These are phyloP conservation scores for Axea sp. DNA, from an alignment of 2,888 invertebrate genomes.

Conservation along the genomic window DNA sequence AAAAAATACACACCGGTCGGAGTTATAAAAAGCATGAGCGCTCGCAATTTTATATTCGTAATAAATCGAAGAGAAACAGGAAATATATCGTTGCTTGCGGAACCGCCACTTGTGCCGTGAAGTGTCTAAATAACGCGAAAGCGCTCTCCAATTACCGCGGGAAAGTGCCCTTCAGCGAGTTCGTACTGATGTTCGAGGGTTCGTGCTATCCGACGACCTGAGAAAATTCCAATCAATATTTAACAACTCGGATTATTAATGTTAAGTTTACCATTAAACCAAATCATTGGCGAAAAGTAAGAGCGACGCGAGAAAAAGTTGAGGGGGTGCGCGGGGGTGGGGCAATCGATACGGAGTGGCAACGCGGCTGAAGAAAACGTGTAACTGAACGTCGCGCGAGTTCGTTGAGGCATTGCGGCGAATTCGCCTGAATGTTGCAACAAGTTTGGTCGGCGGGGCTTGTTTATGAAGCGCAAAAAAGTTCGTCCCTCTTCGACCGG, in stretches of 20 bases:
- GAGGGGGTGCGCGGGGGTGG: no score
- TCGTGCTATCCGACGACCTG: slow-evolving; percentile 53
- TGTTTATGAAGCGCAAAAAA: no score
- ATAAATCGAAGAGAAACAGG: slow-evolving; percentile 55
- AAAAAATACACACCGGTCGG: slow-evolving; percentile 29
- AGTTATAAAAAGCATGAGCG: slow-evolving; percentile 17
- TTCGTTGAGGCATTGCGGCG: no score
- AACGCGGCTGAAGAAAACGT: no score
- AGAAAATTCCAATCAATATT: slow-evolving; percentile 59
- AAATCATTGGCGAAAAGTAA: slow-evolving; percentile 12
- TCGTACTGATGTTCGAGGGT: slow-evolving; percentile 60
- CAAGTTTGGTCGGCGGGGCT: no score
- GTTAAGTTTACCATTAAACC: slow-evolving; percentile 40
- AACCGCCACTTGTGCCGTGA: slow-evolving; percentile 64
- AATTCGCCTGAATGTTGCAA: no score
- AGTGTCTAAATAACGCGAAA: slow-evolving; percentile 68
- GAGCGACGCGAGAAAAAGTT: no score
- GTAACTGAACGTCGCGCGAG: no score
- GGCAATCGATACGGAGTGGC: no score
- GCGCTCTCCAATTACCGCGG: slow-evolving; percentile 67
- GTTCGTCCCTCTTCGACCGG: no score
- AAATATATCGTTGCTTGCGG: slow-evolving; percentile 50
- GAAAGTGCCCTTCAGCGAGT: slow-evolving; percentile 58
- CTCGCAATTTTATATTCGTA: slow-evolving; percentile 50
- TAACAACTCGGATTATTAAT: slow-evolving; percentile 47